Conservation (phyloP, 1,140 invertebrate genomes). For the Bradysia coprophila region DNA sequence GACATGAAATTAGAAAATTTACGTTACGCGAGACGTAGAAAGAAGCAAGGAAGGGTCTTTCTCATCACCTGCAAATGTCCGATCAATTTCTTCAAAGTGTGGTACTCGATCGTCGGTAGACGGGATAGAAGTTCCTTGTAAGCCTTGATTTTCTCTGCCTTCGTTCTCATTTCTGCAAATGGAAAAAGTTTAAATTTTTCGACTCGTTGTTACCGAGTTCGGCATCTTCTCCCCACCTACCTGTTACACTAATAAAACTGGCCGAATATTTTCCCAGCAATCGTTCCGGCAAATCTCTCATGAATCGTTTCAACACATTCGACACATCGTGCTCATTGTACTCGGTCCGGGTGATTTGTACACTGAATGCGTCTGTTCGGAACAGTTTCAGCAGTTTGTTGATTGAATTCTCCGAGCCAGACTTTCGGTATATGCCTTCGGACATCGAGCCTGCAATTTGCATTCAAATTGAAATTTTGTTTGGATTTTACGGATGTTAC, state of each 20-base stretch:
- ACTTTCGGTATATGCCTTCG: conserved; percentile 70
- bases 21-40: too few species aligned
- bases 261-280: conserved; percentile 33
- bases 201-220: too few species aligned
- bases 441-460: conserved; percentile 52
- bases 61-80: conserved; percentile 65
- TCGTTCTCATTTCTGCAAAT: conserved; percentile 28
- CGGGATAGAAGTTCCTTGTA: conserved; percentile 42
- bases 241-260: conserved; percentile 21
- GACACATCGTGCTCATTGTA: conserved; percentile 75
- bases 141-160: conserved; percentile 29
- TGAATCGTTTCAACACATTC: conserved; percentile 65
- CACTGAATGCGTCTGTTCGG: conserved; percentile 60
- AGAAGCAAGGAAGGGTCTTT: too few species aligned
- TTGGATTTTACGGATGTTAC: conserved; percentile 1
- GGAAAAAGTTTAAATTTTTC: conserved; percentile 1
- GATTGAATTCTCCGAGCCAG: conserved; percentile 57
- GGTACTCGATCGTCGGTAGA: conserved; percentile 45
- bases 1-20: too few species aligned
- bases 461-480: conserved; percentile 4
- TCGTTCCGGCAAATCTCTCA: conserved; percentile 58
- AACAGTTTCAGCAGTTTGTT: conserved; percentile 53
- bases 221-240: neutral
- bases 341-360: conserved; percentile 50
- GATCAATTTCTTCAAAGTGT: conserved; percentile 54